phyloP scores from a whole-genome alignment of 2,113 vertebrate species.

The Callospermophilus lateralis region DNA sequence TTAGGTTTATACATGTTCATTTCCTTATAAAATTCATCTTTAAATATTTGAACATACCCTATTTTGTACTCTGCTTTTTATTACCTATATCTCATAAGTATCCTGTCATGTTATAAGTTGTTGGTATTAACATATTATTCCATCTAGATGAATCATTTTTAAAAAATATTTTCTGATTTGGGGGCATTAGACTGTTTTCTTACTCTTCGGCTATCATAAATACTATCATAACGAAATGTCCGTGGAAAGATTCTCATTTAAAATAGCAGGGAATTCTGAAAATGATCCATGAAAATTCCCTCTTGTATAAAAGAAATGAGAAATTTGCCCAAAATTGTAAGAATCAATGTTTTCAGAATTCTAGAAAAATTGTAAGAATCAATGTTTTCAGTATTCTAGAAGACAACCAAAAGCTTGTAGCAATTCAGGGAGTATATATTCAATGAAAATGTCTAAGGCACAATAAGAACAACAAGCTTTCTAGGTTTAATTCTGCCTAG shows the following conservation, averaged over 20 bases:
- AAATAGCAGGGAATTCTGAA: conserved; percentile 15
- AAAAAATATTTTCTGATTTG: not conserved
- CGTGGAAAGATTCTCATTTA: not conserved
- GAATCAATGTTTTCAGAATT: conserved; percentile 3
- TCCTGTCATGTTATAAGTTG: conserved; percentile 24
- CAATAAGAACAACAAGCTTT: not conserved
- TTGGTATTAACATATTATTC: not conserved
- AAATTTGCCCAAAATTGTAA: conserved; percentile 4
- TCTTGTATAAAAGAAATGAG: conserved; percentile 37
- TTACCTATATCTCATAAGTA: not conserved
- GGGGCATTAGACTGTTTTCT: not conserved
- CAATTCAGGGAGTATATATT: not conserved
- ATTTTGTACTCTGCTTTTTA: not conserved
- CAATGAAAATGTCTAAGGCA: conserved; percentile 6
- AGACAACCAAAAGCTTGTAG: not conserved
- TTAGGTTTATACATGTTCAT: not conserved
- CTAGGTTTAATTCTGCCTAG: not conserved
- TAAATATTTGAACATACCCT: not conserved
- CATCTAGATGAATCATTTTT: not conserved
- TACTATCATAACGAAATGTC: not conserved
- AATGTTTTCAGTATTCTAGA: conserved; percentile 20
- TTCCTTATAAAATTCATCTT: conserved; percentile 37
- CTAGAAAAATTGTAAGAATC: not conserved
- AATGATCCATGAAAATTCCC: not conserved
- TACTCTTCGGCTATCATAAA: conserved; percentile 6